phyloP scores from a whole-genome alignment of 1,140 invertebrate genomes.

The Pogonomyrmex californicus region DNA sequence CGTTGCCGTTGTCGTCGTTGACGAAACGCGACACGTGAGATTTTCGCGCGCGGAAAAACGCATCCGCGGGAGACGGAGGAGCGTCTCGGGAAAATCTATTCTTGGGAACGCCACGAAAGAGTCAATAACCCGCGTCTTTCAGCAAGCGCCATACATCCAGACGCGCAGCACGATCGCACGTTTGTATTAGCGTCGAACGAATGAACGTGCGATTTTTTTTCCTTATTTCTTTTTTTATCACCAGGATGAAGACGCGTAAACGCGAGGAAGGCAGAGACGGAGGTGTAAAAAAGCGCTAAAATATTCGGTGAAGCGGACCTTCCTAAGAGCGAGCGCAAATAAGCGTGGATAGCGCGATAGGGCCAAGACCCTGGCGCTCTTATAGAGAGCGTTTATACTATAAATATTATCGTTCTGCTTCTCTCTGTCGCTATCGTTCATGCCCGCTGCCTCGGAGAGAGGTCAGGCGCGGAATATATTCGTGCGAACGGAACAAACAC shows the following conservation, averaged over 20 bases:
- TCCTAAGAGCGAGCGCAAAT: constrained; percentile 40
- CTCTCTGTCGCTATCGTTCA: constrained; percentile 43
- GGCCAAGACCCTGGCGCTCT: neutral
- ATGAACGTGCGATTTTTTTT: neutral
- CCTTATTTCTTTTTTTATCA: too few relatives aligned
- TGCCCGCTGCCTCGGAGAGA: constrained; percentile 36
- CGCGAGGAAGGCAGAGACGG: neutral
- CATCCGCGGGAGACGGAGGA: neutral
- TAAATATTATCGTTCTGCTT: constrained; percentile 63
- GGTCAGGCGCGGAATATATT: constrained; percentile 50
- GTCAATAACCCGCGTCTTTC: neutral
- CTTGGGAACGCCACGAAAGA: neutral
- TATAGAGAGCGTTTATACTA: constrained; percentile 9
- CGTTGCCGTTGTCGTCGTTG: neutral
- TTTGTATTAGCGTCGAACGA: neutral
- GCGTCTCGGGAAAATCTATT: neutral
- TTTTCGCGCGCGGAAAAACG: neutral
- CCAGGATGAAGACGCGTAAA: too few relatives aligned
- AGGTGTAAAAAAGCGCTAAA: neutral
- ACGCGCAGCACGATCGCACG: neutral
- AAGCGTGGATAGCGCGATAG: constrained; percentile 23
- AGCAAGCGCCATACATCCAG: neutral
- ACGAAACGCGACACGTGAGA: neutral
- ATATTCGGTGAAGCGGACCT: constrained; percentile 7
- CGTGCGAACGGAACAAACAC: constrained; percentile 46